Conservation (phyloP, 2,888 invertebrate species). For the Eupithecia vulgata region DNA sequence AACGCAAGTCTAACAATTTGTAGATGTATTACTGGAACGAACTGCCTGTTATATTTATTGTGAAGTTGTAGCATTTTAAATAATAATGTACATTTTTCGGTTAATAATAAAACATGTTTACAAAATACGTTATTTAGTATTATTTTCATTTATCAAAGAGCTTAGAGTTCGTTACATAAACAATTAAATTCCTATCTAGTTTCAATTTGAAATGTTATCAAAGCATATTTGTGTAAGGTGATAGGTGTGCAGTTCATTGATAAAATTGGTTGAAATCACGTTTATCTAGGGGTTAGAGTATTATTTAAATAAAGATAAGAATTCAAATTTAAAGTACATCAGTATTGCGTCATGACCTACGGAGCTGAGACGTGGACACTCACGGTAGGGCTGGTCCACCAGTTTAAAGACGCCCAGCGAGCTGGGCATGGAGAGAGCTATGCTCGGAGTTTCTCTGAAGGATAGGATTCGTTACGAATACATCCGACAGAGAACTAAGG, state of each 20-base stretch:
- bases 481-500: too few species aligned
- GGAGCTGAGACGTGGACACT: too few species aligned
- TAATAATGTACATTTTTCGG: conserved; percentile 79
- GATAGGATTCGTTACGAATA: too few species aligned
- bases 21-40: conserved; percentile 44
- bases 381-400: too few species aligned
- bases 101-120: conserved; percentile 80
- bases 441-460: too few species aligned
- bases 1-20: conserved; percentile 26
- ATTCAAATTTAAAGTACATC: too few species aligned
- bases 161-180: not conserved
- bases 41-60: conserved; percentile 67
- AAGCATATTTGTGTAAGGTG: not conserved
- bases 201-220: not conserved
- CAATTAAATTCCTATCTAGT: too few species aligned
- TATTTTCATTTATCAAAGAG: not conserved
- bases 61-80: conserved; percentile 75
- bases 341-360: too few species aligned
- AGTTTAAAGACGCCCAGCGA: too few species aligned
- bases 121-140: conserved; percentile 48
- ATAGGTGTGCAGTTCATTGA: not conserved
- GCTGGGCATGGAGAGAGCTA: too few species aligned
- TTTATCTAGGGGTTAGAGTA: not conserved
- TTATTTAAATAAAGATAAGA: too few species aligned
- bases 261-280: not conserved